Base-by-base conservation (phyloP, 2,797 vertebrate species). In the Melanotaenia nigrans region DNA sequence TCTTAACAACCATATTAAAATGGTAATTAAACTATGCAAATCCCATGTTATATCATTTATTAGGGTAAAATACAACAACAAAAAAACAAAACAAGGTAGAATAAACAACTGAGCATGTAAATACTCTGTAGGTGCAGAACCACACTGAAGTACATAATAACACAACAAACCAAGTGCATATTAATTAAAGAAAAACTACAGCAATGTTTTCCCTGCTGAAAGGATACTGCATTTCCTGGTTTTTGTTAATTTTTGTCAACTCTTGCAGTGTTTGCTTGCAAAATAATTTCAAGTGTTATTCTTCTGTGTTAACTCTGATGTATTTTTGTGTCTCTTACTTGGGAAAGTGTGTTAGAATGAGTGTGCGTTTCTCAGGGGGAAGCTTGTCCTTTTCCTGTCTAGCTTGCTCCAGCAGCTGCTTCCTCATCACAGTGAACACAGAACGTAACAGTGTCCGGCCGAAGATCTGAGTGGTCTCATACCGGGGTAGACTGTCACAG, bases 371-470 rank as follows among this genome's bases (percentile, higher is more conserved):
- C 89, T 99, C 98, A 4, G 95, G 97, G 18, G 98, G 96, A 67
- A 99, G 95, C 81, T 98, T 99, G 94, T 99, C 98, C 84, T 99
- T 99, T 79, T 99, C 98, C 90, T 98, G 97, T 36, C 98, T 92
- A 61, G 98, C 97, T 86, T 99, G 97, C 80, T 99, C 97, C 88
- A 99, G 92, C 80, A 99, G 95, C 3, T 99, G 98, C 30, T 97
- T 95, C 79, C 98, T 96, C 98, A 99, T 98, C 12, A 99, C 95
- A 0, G 97, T 97, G 90, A 99, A 99, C 64, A 99, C 97, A 0
- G 98, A 97, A 51, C 97, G 97, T 69, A 99, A 92, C 83, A 99
- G 87, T 0, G 96, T 98, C 74, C 98, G 95, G 57, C 98, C 98
- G 0, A 99, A 99, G 77, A 99, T 96, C 94, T 98, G 97, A 7